phyloP scores from a whole-genome alignment of 2,797 vertebrate genomes.

The Neosilurus hyrtlii region DNA sequence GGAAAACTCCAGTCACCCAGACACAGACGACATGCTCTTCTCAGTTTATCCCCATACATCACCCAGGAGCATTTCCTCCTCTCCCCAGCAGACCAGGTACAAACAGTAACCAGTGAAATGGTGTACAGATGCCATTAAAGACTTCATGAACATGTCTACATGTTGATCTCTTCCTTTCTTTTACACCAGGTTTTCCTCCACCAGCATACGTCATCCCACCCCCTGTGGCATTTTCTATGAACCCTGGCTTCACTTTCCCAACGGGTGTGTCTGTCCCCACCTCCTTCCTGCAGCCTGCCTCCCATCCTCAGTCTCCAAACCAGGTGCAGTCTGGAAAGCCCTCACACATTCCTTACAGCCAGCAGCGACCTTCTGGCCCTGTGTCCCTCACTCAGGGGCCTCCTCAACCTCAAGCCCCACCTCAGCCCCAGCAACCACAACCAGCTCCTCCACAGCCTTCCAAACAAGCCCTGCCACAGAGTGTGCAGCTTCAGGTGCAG shows the following conservation, averaged over 20 bases:
- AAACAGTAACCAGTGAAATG: neutral
- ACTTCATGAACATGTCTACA: neutral
- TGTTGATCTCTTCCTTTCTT: neutral
- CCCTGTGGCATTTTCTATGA: constrained; percentile 92
- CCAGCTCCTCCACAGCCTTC: constrained; percentile 74
- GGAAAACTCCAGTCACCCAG: constrained; percentile 88
- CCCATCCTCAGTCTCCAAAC: constrained; percentile 82
- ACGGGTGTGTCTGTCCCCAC: constrained; percentile 88
- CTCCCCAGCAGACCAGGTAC: constrained; percentile 91
- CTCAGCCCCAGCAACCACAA: constrained; percentile 74
- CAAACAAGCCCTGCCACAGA: constrained; percentile 73
- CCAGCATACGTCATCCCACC: constrained; percentile 92
- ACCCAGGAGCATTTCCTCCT: constrained; percentile 93
- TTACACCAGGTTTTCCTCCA: constrained; percentile 85
- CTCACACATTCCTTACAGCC: constrained; percentile 98
- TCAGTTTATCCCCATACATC: constrained; percentile 97
- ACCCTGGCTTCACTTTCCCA: constrained; percentile 91
- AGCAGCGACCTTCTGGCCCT: constrained; percentile 93
- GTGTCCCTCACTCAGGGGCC: constrained; percentile 78
- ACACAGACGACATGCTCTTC: constrained; percentile 88
- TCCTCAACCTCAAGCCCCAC: constrained; percentile 56
- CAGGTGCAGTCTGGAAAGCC: constrained; percentile 89
- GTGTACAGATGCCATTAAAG: neutral
- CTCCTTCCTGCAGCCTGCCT: constrained; percentile 86
- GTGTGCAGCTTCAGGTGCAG: constrained; percentile 84